phyloP scores from a whole-genome alignment of 2,888 invertebrate species.

The Meiosimyza decipiens region DNA sequence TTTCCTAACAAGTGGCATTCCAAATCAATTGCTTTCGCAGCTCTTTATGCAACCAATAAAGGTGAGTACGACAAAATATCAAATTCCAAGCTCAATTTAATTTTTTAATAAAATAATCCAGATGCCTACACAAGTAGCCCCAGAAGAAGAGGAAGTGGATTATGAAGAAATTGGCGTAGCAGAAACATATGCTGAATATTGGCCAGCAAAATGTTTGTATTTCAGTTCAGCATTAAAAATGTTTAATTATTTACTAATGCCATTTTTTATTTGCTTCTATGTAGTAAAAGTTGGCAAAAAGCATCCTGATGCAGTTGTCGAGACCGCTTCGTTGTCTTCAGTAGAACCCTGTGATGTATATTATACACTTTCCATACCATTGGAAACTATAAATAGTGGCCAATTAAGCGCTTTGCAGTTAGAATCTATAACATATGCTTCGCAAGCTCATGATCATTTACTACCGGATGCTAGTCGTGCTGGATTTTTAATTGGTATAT shows the following conservation, averaged over 20 bases:
- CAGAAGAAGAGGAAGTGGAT: constrained; percentile 84
- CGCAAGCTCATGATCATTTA: constrained; percentile 94
- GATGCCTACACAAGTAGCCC: constrained; percentile 47
- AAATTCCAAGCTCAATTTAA: constrained; percentile 3
- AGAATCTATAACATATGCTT: constrained; percentile 96
- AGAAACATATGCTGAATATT: constrained; percentile 98
- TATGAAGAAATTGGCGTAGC: constrained; percentile 98
- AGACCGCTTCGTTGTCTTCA: constrained; percentile 96
- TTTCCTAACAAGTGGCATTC: constrained; percentile 66
- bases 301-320: constrained; percentile 99
- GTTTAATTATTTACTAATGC: constrained; percentile 22
- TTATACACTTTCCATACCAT: constrained; percentile 86
- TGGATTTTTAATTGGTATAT: constrained; percentile 90
- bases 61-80: constrained; percentile 47
- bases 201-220: constrained; percentile 89
- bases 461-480: constrained; percentile 90
- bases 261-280: constrained; percentile 38
- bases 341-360: constrained; percentile 95
- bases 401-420: constrained; percentile 94
- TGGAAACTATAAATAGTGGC: constrained; percentile 84
- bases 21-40: constrained; percentile 71
- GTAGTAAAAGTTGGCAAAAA: constrained; percentile 91
- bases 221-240: neutral
- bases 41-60: constrained; percentile 72
- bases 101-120: constrained; percentile 7